Evolutionary conservation across 2,888 invertebrate species (phyloP).

Genomic region (Pammene fasciana): DNA sequence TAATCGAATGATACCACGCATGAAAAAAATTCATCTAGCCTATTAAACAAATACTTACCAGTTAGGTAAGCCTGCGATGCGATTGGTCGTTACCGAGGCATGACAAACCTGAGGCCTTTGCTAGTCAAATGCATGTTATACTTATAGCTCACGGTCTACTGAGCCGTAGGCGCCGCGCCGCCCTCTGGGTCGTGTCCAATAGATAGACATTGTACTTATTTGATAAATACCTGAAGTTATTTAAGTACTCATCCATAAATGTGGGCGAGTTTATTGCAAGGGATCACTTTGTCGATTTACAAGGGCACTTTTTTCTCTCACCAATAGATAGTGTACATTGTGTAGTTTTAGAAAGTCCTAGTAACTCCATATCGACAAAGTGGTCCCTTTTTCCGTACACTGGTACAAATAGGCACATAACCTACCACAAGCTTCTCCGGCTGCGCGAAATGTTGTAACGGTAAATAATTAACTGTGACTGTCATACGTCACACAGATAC

Average conservation of each 20-base stretch:
- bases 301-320: too few species aligned
- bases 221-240: constrained; percentile 1
- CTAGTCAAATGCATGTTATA: constrained; percentile 32
- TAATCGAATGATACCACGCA: too few species aligned
- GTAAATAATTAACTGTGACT: neutral
- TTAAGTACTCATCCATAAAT: neutral
- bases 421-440: constrained; percentile 7
- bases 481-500: too few species aligned
- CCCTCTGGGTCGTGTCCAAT: constrained; percentile 45
- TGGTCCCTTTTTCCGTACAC: too few species aligned
- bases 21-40: too few species aligned
- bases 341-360: too few species aligned
- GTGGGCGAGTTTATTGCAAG: too few species aligned
- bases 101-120: constrained; percentile 56
- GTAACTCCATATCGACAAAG: too few species aligned
- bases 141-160: constrained; percentile 53
- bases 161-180: constrained; percentile 61
- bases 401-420: neutral
- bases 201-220: constrained; percentile 10
- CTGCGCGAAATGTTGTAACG: constrained; percentile 13
- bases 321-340: too few species aligned
- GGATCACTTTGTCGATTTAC: too few species aligned
- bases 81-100: constrained; percentile 67
- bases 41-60: neutral
- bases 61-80: constrained; percentile 46